These are phyloP conservation scores for Corythoichthys haematopterus DNA, from an alignment of 2,113 vertebrate genomes.

Conservation along the genomic window DNA sequence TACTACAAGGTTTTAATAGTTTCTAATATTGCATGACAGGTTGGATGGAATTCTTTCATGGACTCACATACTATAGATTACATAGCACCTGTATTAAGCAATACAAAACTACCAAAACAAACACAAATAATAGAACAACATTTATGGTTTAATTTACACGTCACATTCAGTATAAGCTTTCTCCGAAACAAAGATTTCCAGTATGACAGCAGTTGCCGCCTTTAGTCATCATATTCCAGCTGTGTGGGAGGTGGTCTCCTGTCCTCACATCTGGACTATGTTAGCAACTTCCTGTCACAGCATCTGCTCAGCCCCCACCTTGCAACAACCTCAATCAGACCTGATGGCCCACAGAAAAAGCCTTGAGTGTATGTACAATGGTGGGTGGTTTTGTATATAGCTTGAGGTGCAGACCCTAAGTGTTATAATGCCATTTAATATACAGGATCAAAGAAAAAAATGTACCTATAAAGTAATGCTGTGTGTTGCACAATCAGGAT, in stretches of 20 bases:
- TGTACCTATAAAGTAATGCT: background rate
- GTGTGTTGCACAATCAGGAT: background rate
- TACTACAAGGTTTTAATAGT: background rate
- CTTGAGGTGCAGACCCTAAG: background rate
- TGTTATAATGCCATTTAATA: background rate
- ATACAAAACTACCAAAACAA: background rate
- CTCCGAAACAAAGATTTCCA: slow-evolving; percentile 3
- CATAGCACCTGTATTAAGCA: background rate
- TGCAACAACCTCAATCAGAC: slow-evolving; percentile 5
- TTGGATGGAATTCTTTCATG: background rate
- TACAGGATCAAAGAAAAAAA: background rate
- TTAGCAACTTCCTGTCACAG: slow-evolving; percentile 72
- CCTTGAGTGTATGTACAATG: slow-evolving; percentile 15
- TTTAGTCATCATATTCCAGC: slow-evolving; percentile 40
- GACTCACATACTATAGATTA: background rate
- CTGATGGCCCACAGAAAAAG: slow-evolving; percentile 40
- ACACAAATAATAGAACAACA: background rate
- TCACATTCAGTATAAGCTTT: background rate
- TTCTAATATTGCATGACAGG: background rate
- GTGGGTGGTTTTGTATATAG: slow-evolving; percentile 3
- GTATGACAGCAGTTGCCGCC: slow-evolving; percentile 24
- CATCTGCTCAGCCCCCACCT: slow-evolving; percentile 63
- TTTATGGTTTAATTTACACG: background rate
- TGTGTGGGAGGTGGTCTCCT: slow-evolving; percentile 47
- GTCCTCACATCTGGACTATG: slow-evolving; percentile 70